Percentiles rank a stretch among this genome's conserved stretches.
Evolutionary conservation across 2,113 vertebrate genomes (phyloP).

Genomic region (Rhagologus leucostigma): DNA sequence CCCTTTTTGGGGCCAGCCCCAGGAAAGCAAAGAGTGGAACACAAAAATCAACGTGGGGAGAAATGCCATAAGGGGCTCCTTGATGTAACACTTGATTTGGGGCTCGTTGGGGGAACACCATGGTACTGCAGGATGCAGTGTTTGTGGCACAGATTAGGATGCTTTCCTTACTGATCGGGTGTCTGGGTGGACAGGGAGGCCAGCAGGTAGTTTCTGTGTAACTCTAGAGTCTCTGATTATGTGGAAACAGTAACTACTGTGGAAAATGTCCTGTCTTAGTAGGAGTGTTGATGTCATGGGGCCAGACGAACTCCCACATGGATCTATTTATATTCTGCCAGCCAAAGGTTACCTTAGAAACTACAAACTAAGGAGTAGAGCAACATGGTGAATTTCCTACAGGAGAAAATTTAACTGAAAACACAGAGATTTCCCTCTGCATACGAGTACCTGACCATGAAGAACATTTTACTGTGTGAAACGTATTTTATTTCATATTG

Average conservation of each 20-base stretch:
- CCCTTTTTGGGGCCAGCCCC: background rate
- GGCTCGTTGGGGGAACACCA: background rate
- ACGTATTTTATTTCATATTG: background rate
- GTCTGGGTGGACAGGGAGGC: background rate
- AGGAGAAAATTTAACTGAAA: background rate
- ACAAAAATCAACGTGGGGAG: background rate
- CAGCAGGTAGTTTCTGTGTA: background rate
- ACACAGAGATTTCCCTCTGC: background rate
- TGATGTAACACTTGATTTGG: background rate
- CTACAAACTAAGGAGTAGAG: background rate
- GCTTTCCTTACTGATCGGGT: background rate
- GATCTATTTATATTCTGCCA: background rate
- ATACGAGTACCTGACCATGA: background rate
- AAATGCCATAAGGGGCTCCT: rapidly evolving
- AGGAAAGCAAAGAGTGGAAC: background rate
- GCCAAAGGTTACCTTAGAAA: background rate
- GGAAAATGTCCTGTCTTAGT: background rate
- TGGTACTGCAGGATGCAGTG: background rate
- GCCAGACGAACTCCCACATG: background rate
- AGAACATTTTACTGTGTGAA: background rate
- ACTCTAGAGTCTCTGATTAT: background rate
- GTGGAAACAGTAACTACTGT: background rate
- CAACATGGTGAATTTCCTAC: background rate
- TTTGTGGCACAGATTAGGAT: background rate
- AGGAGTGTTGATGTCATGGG: background rate